Percentiles rank a stretch among this genome's conserved stretches.
phyloP scores from a whole-genome alignment of 2,113 vertebrate genomes.

The Taxidea taxus region DNA sequence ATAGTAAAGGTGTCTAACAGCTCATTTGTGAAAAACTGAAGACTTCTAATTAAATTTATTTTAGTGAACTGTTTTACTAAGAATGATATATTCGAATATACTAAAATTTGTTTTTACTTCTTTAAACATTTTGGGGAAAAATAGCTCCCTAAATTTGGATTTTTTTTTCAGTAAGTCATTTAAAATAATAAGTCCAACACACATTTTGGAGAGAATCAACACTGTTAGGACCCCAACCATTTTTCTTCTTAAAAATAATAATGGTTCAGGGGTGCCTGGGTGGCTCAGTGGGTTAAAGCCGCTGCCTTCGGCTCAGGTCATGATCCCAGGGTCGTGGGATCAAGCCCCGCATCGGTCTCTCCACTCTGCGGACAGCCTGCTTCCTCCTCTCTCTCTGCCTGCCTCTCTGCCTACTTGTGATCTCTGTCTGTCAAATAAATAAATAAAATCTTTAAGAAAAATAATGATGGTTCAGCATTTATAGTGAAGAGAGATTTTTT shows the following conservation, averaged over 20 bases:
- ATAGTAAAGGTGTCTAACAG: background rate
- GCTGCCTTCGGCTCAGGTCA: no score
- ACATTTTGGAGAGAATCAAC: background rate
- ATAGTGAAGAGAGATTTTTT: slow-evolving; percentile 16
- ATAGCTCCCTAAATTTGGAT: background rate
- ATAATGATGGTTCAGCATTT: background rate
- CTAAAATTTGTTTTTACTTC: slow-evolving; percentile 1
- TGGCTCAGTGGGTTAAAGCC: no score
- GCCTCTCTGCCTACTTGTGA: no score
- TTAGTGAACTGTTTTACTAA: background rate
- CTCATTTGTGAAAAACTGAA: slow-evolving; percentile 6
- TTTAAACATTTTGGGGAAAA: background rate
- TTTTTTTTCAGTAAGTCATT: slow-evolving; percentile 18
- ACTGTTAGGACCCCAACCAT: background rate
- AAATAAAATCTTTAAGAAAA: no score
- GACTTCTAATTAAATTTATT: background rate
- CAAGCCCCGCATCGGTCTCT: no score
- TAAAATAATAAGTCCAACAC: background rate
- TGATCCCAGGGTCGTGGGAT: no score
- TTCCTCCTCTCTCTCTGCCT: no score
- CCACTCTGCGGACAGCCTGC: no score
- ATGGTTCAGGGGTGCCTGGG: no score
- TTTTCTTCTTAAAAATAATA: slow-evolving; percentile 3
- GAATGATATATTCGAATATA: background rate
- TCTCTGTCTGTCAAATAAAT: no score